A percentile compares a stretch with the other conserved stretches of the same genome.
phyloP scores from a whole-genome alignment of 2,797 vertebrate genomes.

The Threskiornis aethiopicus region DNA sequence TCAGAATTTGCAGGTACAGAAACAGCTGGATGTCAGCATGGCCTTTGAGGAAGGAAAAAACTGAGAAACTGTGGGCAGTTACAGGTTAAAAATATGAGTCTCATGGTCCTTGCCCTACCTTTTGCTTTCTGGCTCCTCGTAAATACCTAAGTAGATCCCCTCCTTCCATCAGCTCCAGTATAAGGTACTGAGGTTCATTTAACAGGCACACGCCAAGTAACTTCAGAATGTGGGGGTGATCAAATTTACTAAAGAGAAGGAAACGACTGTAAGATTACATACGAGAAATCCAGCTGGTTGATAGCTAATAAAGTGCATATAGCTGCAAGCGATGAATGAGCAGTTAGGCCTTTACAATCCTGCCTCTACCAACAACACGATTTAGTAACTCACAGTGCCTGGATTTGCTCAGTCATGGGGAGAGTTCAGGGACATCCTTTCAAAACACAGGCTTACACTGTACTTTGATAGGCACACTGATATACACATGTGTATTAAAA shows the following conservation, averaged over 20 bases:
- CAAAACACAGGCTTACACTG: neutral
- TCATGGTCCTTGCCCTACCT: conserved; percentile 6
- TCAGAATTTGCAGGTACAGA: neutral
- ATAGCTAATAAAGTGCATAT: neutral
- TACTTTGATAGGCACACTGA: neutral
- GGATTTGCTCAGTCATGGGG: neutral
- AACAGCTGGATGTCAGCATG: neutral
- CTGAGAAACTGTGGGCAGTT: neutral
- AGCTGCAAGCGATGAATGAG: neutral
- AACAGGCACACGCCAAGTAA: conserved; percentile 76
- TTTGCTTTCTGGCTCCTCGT: conserved; percentile 70
- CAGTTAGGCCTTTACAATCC: neutral
- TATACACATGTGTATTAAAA: neutral
- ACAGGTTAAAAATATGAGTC: neutral
- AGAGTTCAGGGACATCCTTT: neutral
- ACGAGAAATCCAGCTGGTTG: neutral
- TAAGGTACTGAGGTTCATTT: conserved; percentile 80
- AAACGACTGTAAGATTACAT: neutral
- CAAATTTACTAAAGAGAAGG: conserved; percentile 75
- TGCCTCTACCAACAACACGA: neutral
- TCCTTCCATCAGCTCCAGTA: conserved; percentile 82
- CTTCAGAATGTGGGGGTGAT: conserved; percentile 80
- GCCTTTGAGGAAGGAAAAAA: neutral
- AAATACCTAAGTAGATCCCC: conserved; percentile 79
- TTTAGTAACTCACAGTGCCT: neutral